These are phyloP conservation scores for Sycophila texana DNA, from an alignment of 2,888 invertebrate species.

Conservation along the genomic window DNA sequence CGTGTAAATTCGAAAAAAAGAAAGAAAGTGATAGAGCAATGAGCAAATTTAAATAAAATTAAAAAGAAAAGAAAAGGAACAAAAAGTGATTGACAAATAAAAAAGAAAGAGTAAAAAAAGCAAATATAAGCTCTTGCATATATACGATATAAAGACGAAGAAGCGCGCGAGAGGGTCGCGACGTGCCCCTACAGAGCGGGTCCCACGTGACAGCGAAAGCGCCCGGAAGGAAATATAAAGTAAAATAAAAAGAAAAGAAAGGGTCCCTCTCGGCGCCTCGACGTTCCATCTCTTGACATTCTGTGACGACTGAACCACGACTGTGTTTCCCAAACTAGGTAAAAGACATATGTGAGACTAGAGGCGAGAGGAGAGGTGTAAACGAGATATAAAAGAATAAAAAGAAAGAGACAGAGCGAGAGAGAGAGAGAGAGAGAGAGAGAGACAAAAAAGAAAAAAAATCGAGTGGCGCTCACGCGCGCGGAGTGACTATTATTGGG, in stretches of 20 bases:
- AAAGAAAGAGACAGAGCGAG: constrained; percentile 39
- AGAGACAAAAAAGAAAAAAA: constrained; percentile 52
- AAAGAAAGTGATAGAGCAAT: no score
- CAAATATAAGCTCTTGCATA: not conserved
- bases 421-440: constrained; percentile 43
- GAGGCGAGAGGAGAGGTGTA: constrained; percentile 62
- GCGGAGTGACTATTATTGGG: constrained; percentile 47
- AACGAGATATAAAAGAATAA: constrained; percentile 58
- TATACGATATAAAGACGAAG: constrained; percentile 13
- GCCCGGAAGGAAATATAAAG: constrained; percentile 4
- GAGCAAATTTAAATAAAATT: not conserved
- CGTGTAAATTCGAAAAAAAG: no score
- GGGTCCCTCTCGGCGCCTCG: constrained; percentile 39
- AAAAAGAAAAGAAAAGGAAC: not conserved
- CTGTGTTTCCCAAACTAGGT: constrained; percentile 76
- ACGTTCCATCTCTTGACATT: constrained; percentile 63
- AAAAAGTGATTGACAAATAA: constrained; percentile 46
- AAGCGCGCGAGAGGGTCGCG: constrained; percentile 45
- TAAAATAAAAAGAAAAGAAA: not conserved
- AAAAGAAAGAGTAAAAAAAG: constrained; percentile 32
- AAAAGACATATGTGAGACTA: constrained; percentile 66
- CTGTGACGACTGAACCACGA: constrained; percentile 72
- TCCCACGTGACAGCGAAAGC: constrained; percentile 53
- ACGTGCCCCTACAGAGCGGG: constrained; percentile 56
- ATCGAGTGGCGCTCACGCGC: constrained; percentile 49